Percentiles rank a stretch among this genome's conserved stretches.
Conservation (phyloP, 2,113 vertebrate species). For the Apeltes quadracus region DNA sequence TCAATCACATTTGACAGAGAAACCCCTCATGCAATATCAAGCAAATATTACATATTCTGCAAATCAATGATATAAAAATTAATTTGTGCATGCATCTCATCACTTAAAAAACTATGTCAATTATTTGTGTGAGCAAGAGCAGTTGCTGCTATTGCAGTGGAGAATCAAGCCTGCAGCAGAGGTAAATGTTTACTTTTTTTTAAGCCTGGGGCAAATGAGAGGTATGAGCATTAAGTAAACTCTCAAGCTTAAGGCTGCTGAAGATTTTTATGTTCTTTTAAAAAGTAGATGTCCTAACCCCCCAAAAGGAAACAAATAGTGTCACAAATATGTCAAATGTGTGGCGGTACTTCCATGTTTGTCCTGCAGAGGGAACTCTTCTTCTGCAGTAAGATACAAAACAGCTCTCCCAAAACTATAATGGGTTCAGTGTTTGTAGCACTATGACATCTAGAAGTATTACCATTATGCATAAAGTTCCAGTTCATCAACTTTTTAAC, state of each 20-base stretch:
- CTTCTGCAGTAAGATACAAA: conserved; percentile 3
- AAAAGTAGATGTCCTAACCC: conserved; percentile 9
- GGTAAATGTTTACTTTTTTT: neutral
- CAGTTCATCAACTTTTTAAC: neutral
- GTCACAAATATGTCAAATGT: neutral
- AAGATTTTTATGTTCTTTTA: neutral
- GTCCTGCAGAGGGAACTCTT: conserved; percentile 60
- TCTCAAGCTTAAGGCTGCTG: neutral
- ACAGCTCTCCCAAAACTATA: neutral
- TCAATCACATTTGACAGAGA: neutral
- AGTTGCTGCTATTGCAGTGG: neutral
- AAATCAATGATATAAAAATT: too few relatives aligned
- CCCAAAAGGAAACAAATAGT: neutral
- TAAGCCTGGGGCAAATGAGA: neutral
- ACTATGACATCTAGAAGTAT: neutral
- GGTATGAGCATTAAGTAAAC: too few relatives aligned
- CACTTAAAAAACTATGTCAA: neutral
- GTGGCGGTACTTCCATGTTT: neutral
- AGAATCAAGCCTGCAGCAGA: conserved; percentile 2
- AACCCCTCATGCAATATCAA: too few relatives aligned
- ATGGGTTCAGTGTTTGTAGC: neutral
- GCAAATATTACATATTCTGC: neutral
- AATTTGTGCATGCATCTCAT: neutral
- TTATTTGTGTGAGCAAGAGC: neutral
- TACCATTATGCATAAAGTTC: neutral